Base-by-base conservation (phyloP, 1,140 invertebrate species). In the Spodoptera litura region DNA sequence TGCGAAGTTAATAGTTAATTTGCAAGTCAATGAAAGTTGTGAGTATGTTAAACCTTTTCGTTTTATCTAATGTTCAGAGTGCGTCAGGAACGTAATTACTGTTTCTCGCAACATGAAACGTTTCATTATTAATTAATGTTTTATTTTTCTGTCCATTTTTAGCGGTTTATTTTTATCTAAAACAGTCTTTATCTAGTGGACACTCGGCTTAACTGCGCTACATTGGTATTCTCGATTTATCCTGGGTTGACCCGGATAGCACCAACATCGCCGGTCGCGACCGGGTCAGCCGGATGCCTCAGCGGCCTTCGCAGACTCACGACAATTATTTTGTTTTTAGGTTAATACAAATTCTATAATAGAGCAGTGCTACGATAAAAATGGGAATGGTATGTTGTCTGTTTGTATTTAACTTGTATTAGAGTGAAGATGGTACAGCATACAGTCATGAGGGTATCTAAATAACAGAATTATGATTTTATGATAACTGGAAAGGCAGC, bases 181-280 rank as follows among this genome's bases (percentile, higher is more conserved):
- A 72, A 49, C n/a, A 49, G 58, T 75, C 58, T 75, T 25, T 64
- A 20, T 73, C 15, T 59, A 76, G 35, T 81, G 80, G 77, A 76
- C 64, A 77, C 53, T 73, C 56, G 73, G 73, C 52, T 27, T 66
- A 73, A 79, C 78, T 68, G 75, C 44, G 53, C 62, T 70, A 66
- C 55, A 74, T 75, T 78, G 62, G 51, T 25, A 71, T 59, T 44
- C 74, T 44, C 62, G 78, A 59, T 52, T 64, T 59, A 76, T 79
- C 75, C 59, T 66, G 74, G 78, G 85, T 87, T 93, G 93, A 94
- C 93, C 93, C 90, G 92, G 91, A 94, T 93, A 89, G 93, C 93
- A 83, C 93, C 86, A 91, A 91, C 90, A 86, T 93, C 91, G 84
- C 91, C 84, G 87, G 85, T 84, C 89, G 83, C 89, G 91, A 91